A percentile compares a stretch with the other conserved stretches of the same genome.
phyloP scores from a whole-genome alignment of 1,140 invertebrate species.

The Ganaspis sp. region DNA sequence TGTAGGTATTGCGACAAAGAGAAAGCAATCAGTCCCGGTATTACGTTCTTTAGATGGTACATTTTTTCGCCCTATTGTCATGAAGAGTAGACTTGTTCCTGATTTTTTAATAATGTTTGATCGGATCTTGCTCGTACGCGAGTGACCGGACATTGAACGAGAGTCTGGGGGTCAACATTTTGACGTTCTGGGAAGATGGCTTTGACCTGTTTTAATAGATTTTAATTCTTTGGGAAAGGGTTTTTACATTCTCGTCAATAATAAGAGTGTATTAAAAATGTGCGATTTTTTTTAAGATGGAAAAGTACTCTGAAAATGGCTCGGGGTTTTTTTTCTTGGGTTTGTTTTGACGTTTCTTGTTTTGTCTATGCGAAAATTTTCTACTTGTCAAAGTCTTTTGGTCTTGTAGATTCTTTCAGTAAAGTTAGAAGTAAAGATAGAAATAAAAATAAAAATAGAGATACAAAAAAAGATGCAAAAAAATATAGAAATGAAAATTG shows the following conservation, averaged over 20 bases:
- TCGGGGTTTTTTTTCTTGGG: too few species aligned
- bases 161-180: slow-evolving; percentile 4
- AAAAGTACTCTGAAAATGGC: too few species aligned
- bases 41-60: neutral
- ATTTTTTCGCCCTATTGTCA: neutral
- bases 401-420: too few species aligned
- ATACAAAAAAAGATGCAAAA: too few species aligned
- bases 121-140: neutral
- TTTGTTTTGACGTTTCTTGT: too few species aligned
- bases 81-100: neutral
- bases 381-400: too few species aligned
- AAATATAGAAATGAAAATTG: too few species aligned
- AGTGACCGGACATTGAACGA: neutral
- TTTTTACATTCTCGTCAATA: neutral
- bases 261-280: too few species aligned
- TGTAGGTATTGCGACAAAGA: neutral
- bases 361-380: too few species aligned
- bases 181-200: neutral
- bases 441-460: too few species aligned
- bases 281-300: too few species aligned
- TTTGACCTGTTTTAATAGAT: neutral
- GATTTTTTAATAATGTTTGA: neutral
- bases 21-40: neutral
- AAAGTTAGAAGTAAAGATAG: too few species aligned
- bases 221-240: neutral